Conservation (phyloP, 2,113 vertebrate genomes). For the Ia io region DNA sequence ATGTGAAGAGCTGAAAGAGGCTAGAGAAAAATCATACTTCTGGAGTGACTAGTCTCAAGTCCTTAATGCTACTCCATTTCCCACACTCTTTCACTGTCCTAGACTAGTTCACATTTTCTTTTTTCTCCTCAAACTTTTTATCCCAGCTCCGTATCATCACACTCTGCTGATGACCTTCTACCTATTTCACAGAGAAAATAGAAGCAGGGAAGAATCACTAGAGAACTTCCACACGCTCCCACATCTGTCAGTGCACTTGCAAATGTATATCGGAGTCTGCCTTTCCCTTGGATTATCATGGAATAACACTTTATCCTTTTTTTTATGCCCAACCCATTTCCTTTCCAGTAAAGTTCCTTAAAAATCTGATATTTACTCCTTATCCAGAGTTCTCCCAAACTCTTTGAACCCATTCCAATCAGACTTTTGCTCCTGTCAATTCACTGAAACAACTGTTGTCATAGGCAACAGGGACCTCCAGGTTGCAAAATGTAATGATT, state of each 20-base stretch:
- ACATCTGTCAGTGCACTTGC: rapidly evolving
- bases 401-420: not conserved
- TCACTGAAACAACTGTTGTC: not conserved
- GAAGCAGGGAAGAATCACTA: not conserved
- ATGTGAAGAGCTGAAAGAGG: not conserved
- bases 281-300: not conserved
- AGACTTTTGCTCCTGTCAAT: not conserved
- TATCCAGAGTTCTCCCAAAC: not conserved
- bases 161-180: not conserved
- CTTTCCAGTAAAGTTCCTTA: not conserved
- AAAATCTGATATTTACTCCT: not conserved
- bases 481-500: not conserved
- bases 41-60: not conserved
- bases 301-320: not conserved
- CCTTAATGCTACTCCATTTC: not conserved
- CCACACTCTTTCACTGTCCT: not conserved
- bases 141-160: not conserved
- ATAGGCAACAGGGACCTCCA: not conserved
- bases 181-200: not conserved
- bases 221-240: not conserved
- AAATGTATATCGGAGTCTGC: not conserved
- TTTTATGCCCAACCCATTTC: not conserved
- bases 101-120: not conserved
- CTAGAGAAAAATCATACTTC: not conserved
- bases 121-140: not conserved